phyloP scores from a whole-genome alignment of 2,888 invertebrate species.

The Eristalis tenax region DNA sequence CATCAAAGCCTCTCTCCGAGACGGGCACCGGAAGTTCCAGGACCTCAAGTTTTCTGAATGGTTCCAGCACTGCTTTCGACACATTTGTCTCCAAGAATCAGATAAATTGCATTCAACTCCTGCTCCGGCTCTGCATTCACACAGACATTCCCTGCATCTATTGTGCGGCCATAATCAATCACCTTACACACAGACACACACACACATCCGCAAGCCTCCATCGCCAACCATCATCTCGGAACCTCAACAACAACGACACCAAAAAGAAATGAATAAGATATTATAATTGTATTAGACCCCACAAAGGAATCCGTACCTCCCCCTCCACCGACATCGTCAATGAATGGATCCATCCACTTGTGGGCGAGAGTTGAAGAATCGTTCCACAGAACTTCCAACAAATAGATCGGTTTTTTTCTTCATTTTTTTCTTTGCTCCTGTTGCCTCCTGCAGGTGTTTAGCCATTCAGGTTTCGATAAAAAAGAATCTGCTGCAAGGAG shows the following conservation, averaged over 20 bases:
- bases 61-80: too few species aligned
- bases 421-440: not conserved
- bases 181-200: not conserved
- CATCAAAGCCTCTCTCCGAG: too few species aligned
- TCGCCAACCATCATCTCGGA: not conserved
- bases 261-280: not conserved
- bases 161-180: not conserved
- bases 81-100: too few species aligned
- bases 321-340: not conserved
- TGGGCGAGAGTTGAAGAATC: not conserved
- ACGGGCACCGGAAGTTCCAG: too few species aligned
- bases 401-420: not conserved
- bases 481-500: not conserved
- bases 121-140: not conserved
- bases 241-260: not conserved
- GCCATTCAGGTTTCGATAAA: constrained; percentile 9
- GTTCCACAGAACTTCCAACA: constrained; percentile 11
- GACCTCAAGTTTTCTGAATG: too few species aligned
- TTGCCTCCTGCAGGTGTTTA: constrained; percentile 14
- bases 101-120: not conserved
- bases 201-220: not conserved
- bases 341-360: constrained; percentile 4
- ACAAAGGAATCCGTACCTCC: not conserved
- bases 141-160: too few species aligned
- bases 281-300: not conserved